Evolutionary conservation across 1,140 invertebrate species (phyloP), one percentile per base, ranked within the genome.

Genomic region (Pseudomyrmex dendroicus): DNA sequence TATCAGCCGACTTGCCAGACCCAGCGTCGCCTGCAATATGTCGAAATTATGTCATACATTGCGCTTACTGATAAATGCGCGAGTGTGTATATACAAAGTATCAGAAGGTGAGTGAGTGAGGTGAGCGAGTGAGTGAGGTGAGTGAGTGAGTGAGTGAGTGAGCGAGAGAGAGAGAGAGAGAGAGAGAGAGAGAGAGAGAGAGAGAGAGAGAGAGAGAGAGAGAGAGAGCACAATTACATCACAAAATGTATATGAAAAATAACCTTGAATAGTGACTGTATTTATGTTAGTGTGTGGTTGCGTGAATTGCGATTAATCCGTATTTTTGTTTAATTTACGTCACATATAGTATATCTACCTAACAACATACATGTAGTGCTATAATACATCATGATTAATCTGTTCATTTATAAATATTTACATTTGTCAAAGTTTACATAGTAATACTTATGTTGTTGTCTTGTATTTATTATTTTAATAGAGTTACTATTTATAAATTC

Each of bases 1-100:
- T 80, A 84, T 89, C 84, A 84, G 84, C 82, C 78, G 87, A 84
- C 86, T 82, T 73, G 86, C 50, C 72, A 89, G 87, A 89, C 87
- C 61, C 86, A 86, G 86, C 66, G 87, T 89, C 87, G 87, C 86
- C 86, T 84, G 73, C 64, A 77, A 86, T 85, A 82, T 57, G 82
- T 76, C 67, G 72, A 57, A 57, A 25, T 89, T 89, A 85, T 86
- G 77, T 88, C 86, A 88, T 15, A 54, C 54, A 20, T n/a, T 59
- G 66, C 35, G 48, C 17, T 44, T 73, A 9, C 15, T 50, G 82
- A 88, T 88, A 88, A 88, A 54, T 70, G 57, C 35, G 52, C 13
- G 52, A n/a, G 22, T 61, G 62, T 46, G 72, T 17, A 15, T 15
- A 15, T 17, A n/a, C 4, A 13, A 73, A 52, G 67, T 72, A 50